phyloP scores from a whole-genome alignment of 2,797 vertebrate species.

The Ctenochaetus hawaiiensis region DNA sequence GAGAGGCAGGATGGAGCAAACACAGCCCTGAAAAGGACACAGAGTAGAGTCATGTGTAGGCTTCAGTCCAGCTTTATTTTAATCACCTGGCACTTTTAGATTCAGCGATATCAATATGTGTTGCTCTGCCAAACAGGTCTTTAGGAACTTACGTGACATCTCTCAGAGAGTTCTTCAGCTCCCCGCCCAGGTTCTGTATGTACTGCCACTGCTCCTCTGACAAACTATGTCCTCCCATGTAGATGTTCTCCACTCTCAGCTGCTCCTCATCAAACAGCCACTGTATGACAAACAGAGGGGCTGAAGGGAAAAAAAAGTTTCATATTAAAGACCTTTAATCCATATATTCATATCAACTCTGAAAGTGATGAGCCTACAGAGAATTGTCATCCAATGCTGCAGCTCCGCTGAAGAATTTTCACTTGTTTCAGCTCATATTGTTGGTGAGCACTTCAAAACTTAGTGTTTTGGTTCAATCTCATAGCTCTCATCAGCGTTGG shows the following conservation, averaged over 20 bases:
- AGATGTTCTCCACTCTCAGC: constrained; percentile 89
- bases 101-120: background rate
- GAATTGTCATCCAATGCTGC: background rate
- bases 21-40: constrained; percentile 82
- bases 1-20: constrained; percentile 91
- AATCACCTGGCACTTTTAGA: background rate
- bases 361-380: background rate
- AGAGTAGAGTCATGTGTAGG: background rate
- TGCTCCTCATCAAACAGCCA: constrained; percentile 92
- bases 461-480: background rate
- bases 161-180: constrained; percentile 87
- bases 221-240: constrained; percentile 84
- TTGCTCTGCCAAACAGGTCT: background rate
- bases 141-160: constrained; percentile 85
- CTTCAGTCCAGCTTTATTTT: background rate
- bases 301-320: constrained; percentile 63
- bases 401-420: background rate
- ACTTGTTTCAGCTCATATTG: background rate
- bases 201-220: constrained; percentile 88
- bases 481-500: background rate
- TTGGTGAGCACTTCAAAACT: background rate
- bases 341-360: background rate
- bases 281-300: constrained; percentile 89
- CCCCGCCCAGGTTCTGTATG: constrained; percentile 88
- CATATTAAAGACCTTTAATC: constrained; percentile 10